Conservation (phyloP, 1,140 invertebrate species). For the Thaumetopoea pityocampa region DNA sequence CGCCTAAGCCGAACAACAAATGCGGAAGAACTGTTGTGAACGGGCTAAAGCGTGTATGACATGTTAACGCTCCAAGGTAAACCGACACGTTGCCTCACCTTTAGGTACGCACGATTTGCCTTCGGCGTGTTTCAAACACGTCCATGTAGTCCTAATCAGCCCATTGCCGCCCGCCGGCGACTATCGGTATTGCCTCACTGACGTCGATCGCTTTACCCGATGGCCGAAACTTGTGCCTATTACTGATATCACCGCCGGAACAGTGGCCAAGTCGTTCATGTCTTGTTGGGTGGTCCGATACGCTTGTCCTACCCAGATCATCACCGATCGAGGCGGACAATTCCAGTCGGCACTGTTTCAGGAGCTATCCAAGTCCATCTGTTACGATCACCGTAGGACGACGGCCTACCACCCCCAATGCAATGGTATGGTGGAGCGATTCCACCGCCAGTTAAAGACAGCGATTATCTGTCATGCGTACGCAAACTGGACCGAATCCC, state of each 20-base stretch:
- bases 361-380: neutral
- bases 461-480: conserved; percentile 35
- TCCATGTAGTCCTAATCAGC: conserved; percentile 4
- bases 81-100: too few relatives aligned
- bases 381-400: neutral
- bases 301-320: neutral
- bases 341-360: conserved; percentile 3
- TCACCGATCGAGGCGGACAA: conserved; percentile 24
- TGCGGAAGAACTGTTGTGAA: too few relatives aligned
- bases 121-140: neutral
- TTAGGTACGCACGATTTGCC: too few relatives aligned
- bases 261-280: neutral
- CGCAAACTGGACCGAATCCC: conserved; percentile 36
- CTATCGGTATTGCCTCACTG: conserved; percentile 4
- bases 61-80: too few relatives aligned
- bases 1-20: too few relatives aligned
- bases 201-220: neutral
- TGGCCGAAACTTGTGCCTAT: conserved; percentile 1
- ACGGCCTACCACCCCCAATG: conserved; percentile 4
- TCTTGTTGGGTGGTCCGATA: conserved; percentile 2
- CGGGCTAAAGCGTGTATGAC: too few relatives aligned
- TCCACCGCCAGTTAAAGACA: conserved; percentile 40
- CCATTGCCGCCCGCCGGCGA: neutral
- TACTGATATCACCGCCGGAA: neutral
- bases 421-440: conserved; percentile 31